Conservation (phyloP, 2,797 vertebrate genomes). For the Epinephelus malabaricus region DNA sequence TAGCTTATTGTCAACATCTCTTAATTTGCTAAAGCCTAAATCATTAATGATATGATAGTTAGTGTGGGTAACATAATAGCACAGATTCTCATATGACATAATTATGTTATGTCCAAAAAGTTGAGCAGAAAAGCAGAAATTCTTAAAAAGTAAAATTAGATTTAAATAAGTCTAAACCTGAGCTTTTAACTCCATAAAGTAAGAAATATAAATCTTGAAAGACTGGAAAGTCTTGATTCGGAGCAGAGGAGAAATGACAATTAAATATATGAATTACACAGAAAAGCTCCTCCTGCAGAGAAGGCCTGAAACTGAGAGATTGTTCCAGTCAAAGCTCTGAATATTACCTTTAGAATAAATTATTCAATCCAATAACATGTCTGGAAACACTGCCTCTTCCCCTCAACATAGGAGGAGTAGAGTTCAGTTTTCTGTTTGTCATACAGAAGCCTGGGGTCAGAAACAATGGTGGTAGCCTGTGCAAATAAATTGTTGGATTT, state of each 20-base stretch:
- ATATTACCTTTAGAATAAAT: slow-evolving; percentile 36
- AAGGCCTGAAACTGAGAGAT: slow-evolving; percentile 23
- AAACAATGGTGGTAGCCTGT: background rate
- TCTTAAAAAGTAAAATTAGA: background rate
- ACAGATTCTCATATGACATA: background rate
- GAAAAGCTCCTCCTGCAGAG: slow-evolving; percentile 21
- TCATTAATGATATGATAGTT: background rate
- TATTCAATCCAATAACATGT: slow-evolving; percentile 21
- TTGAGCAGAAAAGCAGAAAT: background rate
- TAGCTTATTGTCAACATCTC: background rate
- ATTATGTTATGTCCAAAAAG: background rate
- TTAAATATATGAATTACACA: slow-evolving; percentile 13
- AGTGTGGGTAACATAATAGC: background rate
- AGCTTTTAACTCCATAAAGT: background rate
- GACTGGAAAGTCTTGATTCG: background rate
- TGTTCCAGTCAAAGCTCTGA: slow-evolving; percentile 1
- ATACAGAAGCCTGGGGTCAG: background rate
- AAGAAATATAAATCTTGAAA: background rate
- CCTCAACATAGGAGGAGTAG: background rate
- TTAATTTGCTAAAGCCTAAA: background rate
- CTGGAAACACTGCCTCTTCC: slow-evolving; percentile 33
- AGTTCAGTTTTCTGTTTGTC: background rate
- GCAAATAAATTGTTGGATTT: background rate
- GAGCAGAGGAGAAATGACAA: slow-evolving; percentile 21
- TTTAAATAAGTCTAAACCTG: background rate